Evolutionary conservation across 2,888 invertebrate species (phyloP).

Genomic region (Agonopterix arenella): DNA sequence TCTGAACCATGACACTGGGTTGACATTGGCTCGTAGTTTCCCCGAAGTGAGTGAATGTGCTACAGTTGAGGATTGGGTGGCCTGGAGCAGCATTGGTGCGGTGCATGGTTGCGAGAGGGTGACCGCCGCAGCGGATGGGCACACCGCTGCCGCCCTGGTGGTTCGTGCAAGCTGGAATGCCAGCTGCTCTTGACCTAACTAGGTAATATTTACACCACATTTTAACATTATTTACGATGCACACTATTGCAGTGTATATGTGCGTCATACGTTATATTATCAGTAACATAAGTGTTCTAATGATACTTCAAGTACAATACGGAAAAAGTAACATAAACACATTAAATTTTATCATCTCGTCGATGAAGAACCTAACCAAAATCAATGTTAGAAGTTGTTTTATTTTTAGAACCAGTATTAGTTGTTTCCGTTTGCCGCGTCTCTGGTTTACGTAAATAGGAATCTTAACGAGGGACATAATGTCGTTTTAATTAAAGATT

Average conservation of each 20-base stretch:
- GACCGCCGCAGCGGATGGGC: constrained; percentile 66
- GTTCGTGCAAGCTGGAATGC: constrained; percentile 71
- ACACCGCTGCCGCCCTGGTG: constrained; percentile 68
- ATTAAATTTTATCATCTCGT: constrained; percentile 7
- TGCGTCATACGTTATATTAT: too few species aligned
- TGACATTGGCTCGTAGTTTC: constrained; percentile 46
- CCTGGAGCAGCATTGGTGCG: constrained; percentile 15
- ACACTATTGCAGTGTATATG: too few species aligned
- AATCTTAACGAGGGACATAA: constrained; percentile 3
- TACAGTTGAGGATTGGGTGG: constrained; percentile 27
- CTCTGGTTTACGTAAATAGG: not conserved
- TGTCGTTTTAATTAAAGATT: constrained; percentile 2
- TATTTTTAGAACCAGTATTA: constrained; percentile 3
- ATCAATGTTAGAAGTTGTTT: not conserved
- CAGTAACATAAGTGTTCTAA: too few species aligned
- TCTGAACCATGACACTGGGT: constrained; percentile 62
- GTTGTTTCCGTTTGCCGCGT: not conserved
- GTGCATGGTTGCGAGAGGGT: constrained; percentile 33
- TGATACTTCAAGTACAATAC: too few species aligned
- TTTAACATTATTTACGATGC: not conserved
- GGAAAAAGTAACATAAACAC: not conserved
- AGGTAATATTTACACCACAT: constrained; percentile 36
- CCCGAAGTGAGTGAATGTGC: constrained; percentile 55
- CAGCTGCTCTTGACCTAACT: constrained; percentile 74
- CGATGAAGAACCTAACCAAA: constrained; percentile 7